Base-by-base conservation (phyloP, 1,140 invertebrate genomes). In the Papilio machaon region DNA sequence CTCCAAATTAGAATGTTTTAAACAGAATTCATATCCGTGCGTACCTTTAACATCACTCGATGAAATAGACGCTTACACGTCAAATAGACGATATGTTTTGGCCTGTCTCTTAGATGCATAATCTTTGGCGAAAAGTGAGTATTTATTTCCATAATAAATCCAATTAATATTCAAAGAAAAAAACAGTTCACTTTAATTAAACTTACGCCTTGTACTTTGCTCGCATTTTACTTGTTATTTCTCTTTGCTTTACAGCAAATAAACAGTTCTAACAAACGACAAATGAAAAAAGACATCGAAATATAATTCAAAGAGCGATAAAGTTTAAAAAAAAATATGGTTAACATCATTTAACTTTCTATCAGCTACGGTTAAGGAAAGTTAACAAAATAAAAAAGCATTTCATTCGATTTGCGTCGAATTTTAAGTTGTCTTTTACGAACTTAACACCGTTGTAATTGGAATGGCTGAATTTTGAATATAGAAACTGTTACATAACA, bases 301-400 rank as follows among this genome's bases (percentile, higher is more conserved):
- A 70, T 30, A 30, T 11, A 23, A 64, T 64, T 30, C 10, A 64
- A 70, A 70, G 30, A 35, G 64, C 64, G 64, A 70, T 70, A 70
- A 70, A 70, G 13, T 38, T 64, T 0, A 11, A 64, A 70, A 30
- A 70, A 70, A 70, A 15, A 70, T 70, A 70, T 35, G 30, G 64
- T 70, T 38, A 70, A 35, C 64, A 70, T 70, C 64, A 70, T 4
- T 70, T 35, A 70, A 70, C 64, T 64, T 64, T 64, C 60, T 64
- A 64, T 64, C 23, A 13, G 19, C 13, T 64, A 64, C 60, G 23
- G 23, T 8, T 30, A 64, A 64, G 60, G 58, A 60, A 60, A 60
- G 58, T 60, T 64, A 30, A 64, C 30, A 64, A 64, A 64, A 64
- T 64, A 64, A 64, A 64, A 64, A 64, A 23, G 60, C 60, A 64